Conservation (phyloP, 2,888 invertebrate genomes). For the Synanthedon tipuliformis region DNA sequence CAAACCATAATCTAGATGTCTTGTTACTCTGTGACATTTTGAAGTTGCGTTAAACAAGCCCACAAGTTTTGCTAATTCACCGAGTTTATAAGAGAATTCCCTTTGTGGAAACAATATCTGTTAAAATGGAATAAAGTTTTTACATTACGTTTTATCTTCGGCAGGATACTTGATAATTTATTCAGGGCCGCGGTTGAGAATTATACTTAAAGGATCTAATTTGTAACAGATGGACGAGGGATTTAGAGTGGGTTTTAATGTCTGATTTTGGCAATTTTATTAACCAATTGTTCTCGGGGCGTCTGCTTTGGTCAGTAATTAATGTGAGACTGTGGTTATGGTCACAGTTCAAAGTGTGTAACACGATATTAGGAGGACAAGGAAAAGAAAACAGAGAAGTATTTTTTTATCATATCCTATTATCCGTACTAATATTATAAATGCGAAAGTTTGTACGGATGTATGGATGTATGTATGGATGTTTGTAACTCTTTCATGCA, state of each 20-base stretch:
- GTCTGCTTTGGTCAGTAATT: not conserved
- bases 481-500: too few relatives aligned
- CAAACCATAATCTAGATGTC: too few relatives aligned
- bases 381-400: too few relatives aligned
- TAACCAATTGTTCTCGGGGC: not conserved
- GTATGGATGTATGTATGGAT: too few relatives aligned
- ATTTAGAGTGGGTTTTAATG: conserved; percentile 8
- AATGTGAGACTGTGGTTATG: not conserved
- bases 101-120: conserved; percentile 24
- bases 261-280: conserved; percentile 2
- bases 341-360: too few relatives aligned
- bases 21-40: not conserved
- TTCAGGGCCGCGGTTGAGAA: conserved; percentile 18
- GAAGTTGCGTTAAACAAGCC: conserved; percentile 5
- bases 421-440: too few relatives aligned
- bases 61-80: conserved; percentile 20
- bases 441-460: too few relatives aligned
- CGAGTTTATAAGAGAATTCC: conserved; percentile 16
- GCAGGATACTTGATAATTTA: conserved; percentile 25
- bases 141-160: conserved; percentile 24
- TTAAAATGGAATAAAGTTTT: conserved; percentile 28
- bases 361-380: too few relatives aligned
- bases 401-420: too few relatives aligned
- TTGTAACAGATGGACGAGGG: not conserved
- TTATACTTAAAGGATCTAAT: not conserved